Base-by-base conservation (phyloP, 2,888 invertebrate genomes). In the Spilarctia lutea region DNA sequence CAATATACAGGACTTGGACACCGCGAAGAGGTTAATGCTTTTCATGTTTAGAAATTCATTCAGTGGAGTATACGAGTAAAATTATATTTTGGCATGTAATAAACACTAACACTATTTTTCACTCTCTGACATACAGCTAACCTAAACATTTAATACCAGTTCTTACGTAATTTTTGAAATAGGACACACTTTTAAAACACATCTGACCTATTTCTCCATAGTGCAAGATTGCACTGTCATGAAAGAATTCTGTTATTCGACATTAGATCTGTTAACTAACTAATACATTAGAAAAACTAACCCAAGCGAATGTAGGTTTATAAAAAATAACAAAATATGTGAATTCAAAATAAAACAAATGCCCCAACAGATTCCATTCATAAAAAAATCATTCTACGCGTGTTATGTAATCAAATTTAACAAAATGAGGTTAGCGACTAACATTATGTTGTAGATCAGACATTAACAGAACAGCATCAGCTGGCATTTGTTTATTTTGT, bases 351-450 rank as follows among this genome's bases (percentile, higher is more conserved):
- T 85, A 92, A 90, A 89, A 91, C 89, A 89, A 91, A 90, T 87
- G 87, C 86, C 85, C 77, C 78, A 79, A 77, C 87, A 87, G 88
- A 88, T 89, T 90, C 86, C 92, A 93, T 93, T 93, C 91, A 93
- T 91, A 92, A 93, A 92, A 91, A 87, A 79, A 89, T 90, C 89
- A 86, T 86, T 86, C 87, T 80, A 83, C 83, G 82, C 79, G 79
- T 82, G 87, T 93, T 91, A 88, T 90, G 91, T 91, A 94, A 94
- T 91, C 90, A 90, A 90, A 90, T 89, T 89, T 88, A 84, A 84
- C 79, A 83, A 91, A 85, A 92, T 88, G 89, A 88, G 93, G 92
- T 90, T 92, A 91, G 89, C 81, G 86, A 84, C 83, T 75, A 81
- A 75, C 83, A 78, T 85, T 86, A 86, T 85, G 83, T 87, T 81